Evolutionary conservation across 2,888 invertebrate genomes (phyloP).

Genomic region (Cheilosia vernalis): DNA sequence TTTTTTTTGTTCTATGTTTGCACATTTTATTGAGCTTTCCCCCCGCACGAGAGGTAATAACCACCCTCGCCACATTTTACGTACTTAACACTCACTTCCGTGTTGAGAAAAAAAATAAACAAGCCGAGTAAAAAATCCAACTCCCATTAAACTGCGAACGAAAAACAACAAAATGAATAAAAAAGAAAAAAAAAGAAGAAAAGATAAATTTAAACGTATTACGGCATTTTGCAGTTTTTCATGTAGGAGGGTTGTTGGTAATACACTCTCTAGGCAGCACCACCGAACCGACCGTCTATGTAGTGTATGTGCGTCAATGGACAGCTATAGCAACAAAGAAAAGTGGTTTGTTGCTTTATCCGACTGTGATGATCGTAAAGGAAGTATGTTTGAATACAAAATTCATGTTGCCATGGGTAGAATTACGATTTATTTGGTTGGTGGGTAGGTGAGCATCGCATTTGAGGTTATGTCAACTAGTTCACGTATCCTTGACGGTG

Average conservation of each 20-base stretch:
- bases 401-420: background rate
- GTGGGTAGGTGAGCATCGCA: background rate
- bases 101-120: slow-evolving; percentile 13
- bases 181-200: slow-evolving; percentile 7
- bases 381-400: background rate
- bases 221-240: slow-evolving; percentile 45
- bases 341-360: slow-evolving; percentile 12
- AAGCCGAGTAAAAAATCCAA: slow-evolving; percentile 1
- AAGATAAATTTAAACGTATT: slow-evolving; percentile 49
- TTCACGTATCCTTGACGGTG: too few relatives aligned
- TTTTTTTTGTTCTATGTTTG: background rate
- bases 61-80: slow-evolving; percentile 30
- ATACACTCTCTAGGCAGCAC: background rate
- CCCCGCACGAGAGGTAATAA: background rate
- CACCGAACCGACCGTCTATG: background rate
- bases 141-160: slow-evolving; percentile 33
- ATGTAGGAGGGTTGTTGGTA: slow-evolving; percentile 46
- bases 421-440: background rate
- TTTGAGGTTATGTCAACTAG: background rate
- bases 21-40: background rate
- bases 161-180: slow-evolving; percentile 13
- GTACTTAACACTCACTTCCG: slow-evolving; percentile 35
- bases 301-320: slow-evolving; percentile 2
- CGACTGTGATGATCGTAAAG: slow-evolving; percentile 5
- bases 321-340: slow-evolving; percentile 4